A percentile compares a stretch with the other conserved stretches of the same genome.
phyloP scores from a whole-genome alignment of 1,140 invertebrate species.

The Pomacea maculata region DNA sequence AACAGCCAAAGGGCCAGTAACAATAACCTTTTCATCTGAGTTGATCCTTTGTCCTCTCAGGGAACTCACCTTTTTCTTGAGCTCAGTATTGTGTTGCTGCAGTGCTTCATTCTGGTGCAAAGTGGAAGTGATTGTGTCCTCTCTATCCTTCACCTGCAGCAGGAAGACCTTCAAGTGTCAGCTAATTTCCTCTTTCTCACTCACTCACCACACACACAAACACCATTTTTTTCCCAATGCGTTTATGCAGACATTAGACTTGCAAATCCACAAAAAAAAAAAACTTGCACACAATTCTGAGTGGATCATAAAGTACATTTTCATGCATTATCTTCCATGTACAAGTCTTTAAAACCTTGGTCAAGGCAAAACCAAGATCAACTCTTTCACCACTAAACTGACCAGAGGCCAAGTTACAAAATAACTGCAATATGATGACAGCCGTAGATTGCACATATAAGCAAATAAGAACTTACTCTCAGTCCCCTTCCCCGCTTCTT shows the following conservation, averaged over 20 bases:
- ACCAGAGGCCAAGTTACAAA: too few species aligned
- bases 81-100: neutral
- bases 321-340: neutral
- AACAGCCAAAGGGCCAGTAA: too few species aligned
- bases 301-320: neutral
- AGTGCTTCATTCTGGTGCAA: conserved; percentile 13
- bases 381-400: too few species aligned
- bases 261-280: neutral
- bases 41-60: neutral
- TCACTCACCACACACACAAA: neutral
- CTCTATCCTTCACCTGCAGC: conserved; percentile 14
- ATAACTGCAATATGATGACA: too few species aligned
- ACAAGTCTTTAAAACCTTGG: too few species aligned
- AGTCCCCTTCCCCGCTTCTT: too few species aligned
- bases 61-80: conserved; percentile 6
- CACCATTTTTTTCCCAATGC: neutral
- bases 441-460: too few species aligned
- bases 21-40: too few species aligned
- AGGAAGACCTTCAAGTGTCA: neutral
- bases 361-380: too few species aligned
- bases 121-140: conserved; percentile 13
- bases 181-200: neutral
- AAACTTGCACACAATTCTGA: neutral
- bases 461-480: too few species aligned
- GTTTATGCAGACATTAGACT: neutral